Evolutionary conservation across 2,113 vertebrate genomes (phyloP), one percentile per base, ranked within the genome.

Genomic region (Apistogramma diplotaenia): DNA sequence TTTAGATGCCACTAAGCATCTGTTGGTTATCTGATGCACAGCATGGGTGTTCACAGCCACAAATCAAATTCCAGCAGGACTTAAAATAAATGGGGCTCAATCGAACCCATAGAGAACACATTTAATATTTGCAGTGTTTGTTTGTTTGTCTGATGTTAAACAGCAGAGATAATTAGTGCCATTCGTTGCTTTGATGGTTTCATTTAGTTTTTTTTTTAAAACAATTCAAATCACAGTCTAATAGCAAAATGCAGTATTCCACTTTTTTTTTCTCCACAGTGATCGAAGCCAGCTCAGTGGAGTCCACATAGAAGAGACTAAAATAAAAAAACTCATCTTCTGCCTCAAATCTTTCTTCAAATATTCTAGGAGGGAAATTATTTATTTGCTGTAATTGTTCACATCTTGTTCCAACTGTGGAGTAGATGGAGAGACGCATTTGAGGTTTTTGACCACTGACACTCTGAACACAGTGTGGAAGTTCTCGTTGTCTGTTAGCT

Each of bases 31-130:
- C 75, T 86, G 81, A 91, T 23, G 78, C 89, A 82, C 90, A 91
- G 92, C 80, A 73, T 91, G 89, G 67, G 40, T 46, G 23, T 91
- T 81, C 37, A 21, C 81, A 84, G 82, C 73, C 89, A 91, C 90
- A 90, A 94, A 93, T 94, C 90, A 93, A 56, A 29, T 81, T 90
- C 79, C 86, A 89, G 87, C 85, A 91, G 80, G 86, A 85, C 76
- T 83, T 75, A 49, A 89, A 92, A 92, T 90, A 94, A 93, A 93
- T 90, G 84, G 92, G 86, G 84, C 92, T 90, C 84, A 76, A 73
- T 90, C 84, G 11, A 89, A 87, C 84, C 85, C 80, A 27, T 78
- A 60, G 89, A 90, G 90, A 90, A 81, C 56, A 76, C 65, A 90
- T 93, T 93, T 85, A 74, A 85, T 87, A 81, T 88, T 92, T 89